phyloP scores from a whole-genome alignment of 2,797 vertebrate genomes.

The Myotis myotis region DNA sequence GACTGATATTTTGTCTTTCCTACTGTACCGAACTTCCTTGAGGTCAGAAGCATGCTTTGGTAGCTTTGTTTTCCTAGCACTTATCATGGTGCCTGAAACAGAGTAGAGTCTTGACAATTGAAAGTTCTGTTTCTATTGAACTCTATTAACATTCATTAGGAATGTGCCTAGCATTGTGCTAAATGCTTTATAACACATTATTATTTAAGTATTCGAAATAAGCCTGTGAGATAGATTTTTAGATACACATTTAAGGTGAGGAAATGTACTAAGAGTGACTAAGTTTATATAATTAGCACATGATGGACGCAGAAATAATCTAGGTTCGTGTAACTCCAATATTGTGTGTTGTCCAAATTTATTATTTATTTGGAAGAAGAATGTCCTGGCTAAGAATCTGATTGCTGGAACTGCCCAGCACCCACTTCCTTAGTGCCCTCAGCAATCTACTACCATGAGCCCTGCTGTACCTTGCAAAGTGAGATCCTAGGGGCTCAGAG shows the following conservation, averaged over 20 bases:
- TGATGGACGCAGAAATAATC: neutral
- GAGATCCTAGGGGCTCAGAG: neutral
- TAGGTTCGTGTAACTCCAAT: neutral
- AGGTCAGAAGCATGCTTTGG: neutral
- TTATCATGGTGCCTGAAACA: neutral
- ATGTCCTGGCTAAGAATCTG: neutral
- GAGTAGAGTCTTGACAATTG: neutral
- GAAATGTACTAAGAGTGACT: neutral
- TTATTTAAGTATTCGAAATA: neutral
- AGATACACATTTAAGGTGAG: neutral
- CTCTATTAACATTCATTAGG: neutral
- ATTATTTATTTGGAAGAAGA: neutral
- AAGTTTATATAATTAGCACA: neutral
- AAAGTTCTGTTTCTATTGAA: neutral
- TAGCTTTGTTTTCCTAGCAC: neutral
- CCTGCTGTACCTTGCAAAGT: neutral
- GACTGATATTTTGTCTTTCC: constrained; percentile 21
- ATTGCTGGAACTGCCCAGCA: neutral
- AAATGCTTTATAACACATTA: neutral
- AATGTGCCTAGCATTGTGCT: neutral
- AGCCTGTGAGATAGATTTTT: neutral
- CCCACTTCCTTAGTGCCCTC: rapidly evolving
- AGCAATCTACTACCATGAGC: neutral
- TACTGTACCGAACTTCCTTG: neutral
- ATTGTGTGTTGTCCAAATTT: neutral